Evolutionary conservation across 2,113 vertebrate species (phyloP).

Genomic region (Ia io): DNA sequence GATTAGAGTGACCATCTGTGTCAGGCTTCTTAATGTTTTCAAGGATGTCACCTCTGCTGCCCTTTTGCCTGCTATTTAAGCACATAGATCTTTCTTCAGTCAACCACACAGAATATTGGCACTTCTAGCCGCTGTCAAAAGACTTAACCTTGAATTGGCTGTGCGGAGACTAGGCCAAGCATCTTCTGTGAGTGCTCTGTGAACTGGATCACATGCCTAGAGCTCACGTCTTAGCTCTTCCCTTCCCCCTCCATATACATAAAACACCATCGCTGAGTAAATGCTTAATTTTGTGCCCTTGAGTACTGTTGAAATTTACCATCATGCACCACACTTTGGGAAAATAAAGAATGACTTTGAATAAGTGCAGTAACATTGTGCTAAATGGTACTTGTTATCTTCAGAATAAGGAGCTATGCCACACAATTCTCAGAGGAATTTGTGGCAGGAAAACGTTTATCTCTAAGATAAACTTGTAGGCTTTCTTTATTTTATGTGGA

Average conservation of each 20-base stretch:
- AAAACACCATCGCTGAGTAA: neutral
- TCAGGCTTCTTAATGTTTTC: constrained; percentile 1
- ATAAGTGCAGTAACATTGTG: neutral
- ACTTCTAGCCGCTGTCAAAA: neutral
- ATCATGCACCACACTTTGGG: neutral
- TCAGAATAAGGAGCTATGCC: neutral
- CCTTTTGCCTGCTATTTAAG: neutral
- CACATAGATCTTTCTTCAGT: neutral
- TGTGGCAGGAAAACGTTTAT: neutral
- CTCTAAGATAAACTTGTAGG: neutral
- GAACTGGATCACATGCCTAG: neutral
- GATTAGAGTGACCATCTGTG: neutral
- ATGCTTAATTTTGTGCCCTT: neutral
- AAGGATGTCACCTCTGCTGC: neutral
- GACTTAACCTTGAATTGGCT: constrained; percentile 12
- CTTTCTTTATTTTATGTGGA: neutral
- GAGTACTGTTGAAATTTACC: neutral
- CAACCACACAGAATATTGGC: neutral
- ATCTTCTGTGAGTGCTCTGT: neutral
- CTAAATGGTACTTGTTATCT: neutral
- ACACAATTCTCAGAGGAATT: neutral
- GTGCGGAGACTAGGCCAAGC: neutral
- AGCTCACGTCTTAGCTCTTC: neutral
- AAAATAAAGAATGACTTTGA: constrained; percentile 12
- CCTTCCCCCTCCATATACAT: too few relatives aligned